A percentile compares a stretch with the other conserved stretches of the same genome.
Conservation (phyloP, 2,113 vertebrate genomes). For the Junco hyemalis region DNA sequence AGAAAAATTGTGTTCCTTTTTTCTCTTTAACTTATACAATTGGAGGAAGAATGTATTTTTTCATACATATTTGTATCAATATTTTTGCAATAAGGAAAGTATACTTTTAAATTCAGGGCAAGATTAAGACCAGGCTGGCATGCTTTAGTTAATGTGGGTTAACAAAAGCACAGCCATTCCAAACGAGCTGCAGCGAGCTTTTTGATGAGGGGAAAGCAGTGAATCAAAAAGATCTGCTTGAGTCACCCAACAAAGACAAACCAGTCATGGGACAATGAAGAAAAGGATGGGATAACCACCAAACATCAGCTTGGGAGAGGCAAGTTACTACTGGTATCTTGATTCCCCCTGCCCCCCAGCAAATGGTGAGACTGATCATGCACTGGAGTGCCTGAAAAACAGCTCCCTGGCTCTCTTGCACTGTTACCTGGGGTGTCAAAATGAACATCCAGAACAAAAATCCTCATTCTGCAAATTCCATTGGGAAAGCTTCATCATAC, state of each 20-base stretch:
- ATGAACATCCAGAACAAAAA: background rate
- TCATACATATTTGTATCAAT: background rate
- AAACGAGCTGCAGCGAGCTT: background rate
- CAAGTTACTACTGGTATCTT: background rate
- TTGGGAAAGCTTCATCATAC: background rate
- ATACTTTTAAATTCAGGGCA: background rate
- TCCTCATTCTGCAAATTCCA: background rate
- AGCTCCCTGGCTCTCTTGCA: background rate
- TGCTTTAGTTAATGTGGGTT: background rate
- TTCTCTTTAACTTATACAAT: background rate
- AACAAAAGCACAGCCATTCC: background rate
- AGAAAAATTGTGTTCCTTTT: background rate
- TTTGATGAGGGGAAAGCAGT: background rate
- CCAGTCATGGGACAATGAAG: background rate
- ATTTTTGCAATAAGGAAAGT: background rate
- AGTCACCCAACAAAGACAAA: background rate
- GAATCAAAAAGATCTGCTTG: background rate
- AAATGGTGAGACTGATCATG: background rate
- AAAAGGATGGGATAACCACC: background rate
- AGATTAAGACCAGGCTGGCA: background rate
- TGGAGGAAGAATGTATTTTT: background rate
- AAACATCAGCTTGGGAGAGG: background rate
- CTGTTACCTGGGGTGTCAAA: background rate
- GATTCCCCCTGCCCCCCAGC: background rate
- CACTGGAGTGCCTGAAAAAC: background rate